phyloP scores from a whole-genome alignment of 2,888 invertebrate genomes.

The Ischnus inquisitorius region DNA sequence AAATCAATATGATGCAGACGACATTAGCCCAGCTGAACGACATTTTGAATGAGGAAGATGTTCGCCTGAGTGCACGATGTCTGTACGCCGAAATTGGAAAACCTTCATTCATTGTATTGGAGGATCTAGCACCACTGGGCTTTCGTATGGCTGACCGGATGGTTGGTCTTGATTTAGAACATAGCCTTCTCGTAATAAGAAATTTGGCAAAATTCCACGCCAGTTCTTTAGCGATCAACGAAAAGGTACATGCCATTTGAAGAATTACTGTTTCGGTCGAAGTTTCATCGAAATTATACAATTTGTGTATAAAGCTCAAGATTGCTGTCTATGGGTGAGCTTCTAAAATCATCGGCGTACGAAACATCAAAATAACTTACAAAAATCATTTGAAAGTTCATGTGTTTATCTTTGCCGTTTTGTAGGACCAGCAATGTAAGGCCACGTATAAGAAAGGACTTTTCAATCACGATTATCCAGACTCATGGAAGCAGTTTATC shows the following conservation, averaged over 20 bases:
- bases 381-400: background rate
- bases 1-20: slow-evolving; percentile 80
- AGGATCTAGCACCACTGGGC: slow-evolving; percentile 87
- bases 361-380: background rate
- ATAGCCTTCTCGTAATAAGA: slow-evolving; percentile 85
- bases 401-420: background rate
- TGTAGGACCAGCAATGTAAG: background rate
- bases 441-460: background rate
- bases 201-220: slow-evolving; percentile 87
- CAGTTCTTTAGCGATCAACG: slow-evolving; percentile 86
- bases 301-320: background rate
- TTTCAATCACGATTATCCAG: background rate
- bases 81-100: slow-evolving; percentile 79
- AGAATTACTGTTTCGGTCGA: background rate
- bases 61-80: slow-evolving; percentile 77
- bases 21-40: slow-evolving; percentile 79
- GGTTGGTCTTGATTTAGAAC: slow-evolving; percentile 86
- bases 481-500: background rate
- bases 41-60: slow-evolving; percentile 68
- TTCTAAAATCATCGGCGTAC: background rate
- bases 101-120: slow-evolving; percentile 85
- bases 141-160: slow-evolving; percentile 86
- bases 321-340: background rate
- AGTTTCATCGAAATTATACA: background rate
- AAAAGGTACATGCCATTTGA: slow-evolving; percentile 84